Evolutionary conservation across 2,113 vertebrate genomes (phyloP).

Genomic region (Rhineura floridana): DNA sequence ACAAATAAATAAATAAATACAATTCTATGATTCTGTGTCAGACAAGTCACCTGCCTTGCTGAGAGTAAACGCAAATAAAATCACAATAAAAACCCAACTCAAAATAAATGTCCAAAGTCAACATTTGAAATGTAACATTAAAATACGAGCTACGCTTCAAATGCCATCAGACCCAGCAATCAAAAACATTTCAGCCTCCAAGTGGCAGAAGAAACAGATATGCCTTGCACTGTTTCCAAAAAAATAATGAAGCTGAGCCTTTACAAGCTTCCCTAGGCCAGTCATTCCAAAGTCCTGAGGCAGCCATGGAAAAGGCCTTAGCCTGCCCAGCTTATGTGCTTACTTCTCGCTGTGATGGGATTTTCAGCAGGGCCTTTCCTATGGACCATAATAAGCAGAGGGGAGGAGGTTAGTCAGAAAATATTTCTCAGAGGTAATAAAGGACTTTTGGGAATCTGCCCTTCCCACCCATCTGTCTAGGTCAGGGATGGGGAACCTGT

Average conservation of each 20-base stretch:
- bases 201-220: not conserved
- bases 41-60: no score
- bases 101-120: not conserved
- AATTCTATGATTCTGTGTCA: no score
- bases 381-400: not conserved
- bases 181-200: not conserved
- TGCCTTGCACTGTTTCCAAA: not conserved
- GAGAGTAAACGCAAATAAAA: not conserved
- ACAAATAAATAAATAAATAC: no score
- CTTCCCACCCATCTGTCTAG: not conserved
- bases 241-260: not conserved
- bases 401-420: not conserved
- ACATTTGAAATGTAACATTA: not conserved
- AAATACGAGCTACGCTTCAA: not conserved
- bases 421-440: not conserved
- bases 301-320: not conserved
- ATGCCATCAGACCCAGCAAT: not conserved
- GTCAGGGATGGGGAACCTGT: not conserved
- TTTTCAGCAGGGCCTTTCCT: not conserved
- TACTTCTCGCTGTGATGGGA: not conserved
- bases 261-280: not conserved
- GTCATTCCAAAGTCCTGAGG: constrained; percentile 1
- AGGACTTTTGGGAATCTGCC: not conserved
- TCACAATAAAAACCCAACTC: not conserved
- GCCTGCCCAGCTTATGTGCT: not conserved